These are phyloP conservation scores for Eulemur albifrons DNA, from an alignment of 2,797 vertebrate genomes.

Conservation along the genomic window DNA sequence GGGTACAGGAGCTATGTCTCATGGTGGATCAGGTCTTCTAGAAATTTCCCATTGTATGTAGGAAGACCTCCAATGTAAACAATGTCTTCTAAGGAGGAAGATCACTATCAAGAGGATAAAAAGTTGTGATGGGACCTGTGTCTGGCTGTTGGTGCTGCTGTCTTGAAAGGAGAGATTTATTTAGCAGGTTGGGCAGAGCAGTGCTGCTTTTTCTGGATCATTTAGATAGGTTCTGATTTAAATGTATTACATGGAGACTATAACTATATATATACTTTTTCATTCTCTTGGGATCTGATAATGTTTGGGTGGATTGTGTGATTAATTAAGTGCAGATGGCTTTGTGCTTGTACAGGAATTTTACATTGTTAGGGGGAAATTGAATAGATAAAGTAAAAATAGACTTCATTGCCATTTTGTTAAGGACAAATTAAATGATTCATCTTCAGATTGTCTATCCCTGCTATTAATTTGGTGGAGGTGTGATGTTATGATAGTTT, in stretches of 20 bases:
- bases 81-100: background rate
- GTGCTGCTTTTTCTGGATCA: background rate
- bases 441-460: constrained; percentile 69
- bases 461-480: constrained; percentile 66
- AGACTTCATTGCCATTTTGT: constrained; percentile 65
- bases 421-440: constrained; percentile 79
- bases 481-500: constrained; percentile 76
- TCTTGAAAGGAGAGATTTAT: constrained; percentile 29
- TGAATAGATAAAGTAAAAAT: constrained; percentile 80
- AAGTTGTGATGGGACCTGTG: background rate
- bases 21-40: background rate
- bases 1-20: background rate
- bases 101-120: background rate
- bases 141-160: background rate
- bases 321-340: constrained; percentile 80
- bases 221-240: constrained; percentile 44
- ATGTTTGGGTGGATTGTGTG: constrained; percentile 59
- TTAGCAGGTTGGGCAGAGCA: background rate
- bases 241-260: constrained; percentile 41
- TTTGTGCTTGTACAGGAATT: constrained; percentile 75
- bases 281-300: constrained; percentile 68
- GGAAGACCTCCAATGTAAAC: background rate
- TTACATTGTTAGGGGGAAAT: constrained; percentile 70
- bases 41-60: background rate
- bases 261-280: constrained; percentile 32